Conservation (phyloP, 2,888 invertebrate genomes). For the Drosophila borborema region DNA sequence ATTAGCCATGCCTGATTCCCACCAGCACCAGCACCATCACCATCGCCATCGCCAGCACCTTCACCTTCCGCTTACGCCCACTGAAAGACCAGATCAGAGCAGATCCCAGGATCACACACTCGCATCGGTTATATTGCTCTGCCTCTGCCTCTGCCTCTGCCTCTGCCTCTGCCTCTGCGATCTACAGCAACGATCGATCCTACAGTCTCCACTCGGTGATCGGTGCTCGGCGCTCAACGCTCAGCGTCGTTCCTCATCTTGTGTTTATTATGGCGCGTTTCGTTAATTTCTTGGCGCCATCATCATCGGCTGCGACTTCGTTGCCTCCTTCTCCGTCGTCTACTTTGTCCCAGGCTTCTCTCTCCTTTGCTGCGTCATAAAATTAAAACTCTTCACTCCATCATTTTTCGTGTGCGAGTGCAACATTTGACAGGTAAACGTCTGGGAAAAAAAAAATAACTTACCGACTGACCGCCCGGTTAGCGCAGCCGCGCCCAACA, state of each 20-base stretch:
- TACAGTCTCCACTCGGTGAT: constrained; percentile 26
- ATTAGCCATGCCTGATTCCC: constrained; percentile 46
- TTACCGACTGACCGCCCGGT: constrained; percentile 55
- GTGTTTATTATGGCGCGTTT: constrained; percentile 80
- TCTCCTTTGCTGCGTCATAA: constrained; percentile 82
- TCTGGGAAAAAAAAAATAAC: constrained; percentile 62
- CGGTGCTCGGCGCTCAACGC: neutral
- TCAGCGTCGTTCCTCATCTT: constrained; percentile 35
- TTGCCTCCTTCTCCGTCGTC: constrained; percentile 24
- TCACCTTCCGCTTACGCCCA: constrained; percentile 42
- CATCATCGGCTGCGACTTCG: constrained; percentile 43
- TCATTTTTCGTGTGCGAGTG: constrained; percentile 82
- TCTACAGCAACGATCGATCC: constrained; percentile 58
- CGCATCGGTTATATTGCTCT: constrained; percentile 9
- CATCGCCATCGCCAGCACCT: constrained; percentile 2
- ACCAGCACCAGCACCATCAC: constrained; percentile 34
- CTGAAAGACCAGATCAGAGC: constrained; percentile 3
- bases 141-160: neutral
- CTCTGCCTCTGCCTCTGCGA: constrained; percentile 28
- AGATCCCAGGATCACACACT: constrained; percentile 32
- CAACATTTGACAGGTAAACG: constrained; percentile 83
- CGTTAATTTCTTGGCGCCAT: constrained; percentile 81
- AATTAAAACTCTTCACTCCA: constrained; percentile 83
- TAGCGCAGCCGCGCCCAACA: constrained; percentile 61
- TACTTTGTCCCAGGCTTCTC: constrained; percentile 29